Evolutionary conservation across 2,888 invertebrate genomes (phyloP).

Genomic region (Ectemnius lituratus): DNA sequence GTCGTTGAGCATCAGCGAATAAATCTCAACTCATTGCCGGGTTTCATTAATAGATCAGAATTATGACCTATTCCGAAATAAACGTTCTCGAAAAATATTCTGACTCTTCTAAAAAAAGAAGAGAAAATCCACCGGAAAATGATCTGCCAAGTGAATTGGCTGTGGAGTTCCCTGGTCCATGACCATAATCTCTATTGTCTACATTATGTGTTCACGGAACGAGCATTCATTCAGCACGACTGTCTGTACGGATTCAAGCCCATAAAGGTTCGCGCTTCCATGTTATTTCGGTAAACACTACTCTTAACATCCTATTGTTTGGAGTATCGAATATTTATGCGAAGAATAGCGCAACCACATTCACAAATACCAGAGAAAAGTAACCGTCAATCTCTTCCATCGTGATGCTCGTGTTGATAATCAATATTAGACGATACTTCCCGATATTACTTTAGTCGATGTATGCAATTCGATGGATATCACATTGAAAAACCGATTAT

Average conservation of each 20-base stretch:
- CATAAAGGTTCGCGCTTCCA: conserved; percentile 32
- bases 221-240: conserved; percentile 30
- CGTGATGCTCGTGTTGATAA: conserved; percentile 20
- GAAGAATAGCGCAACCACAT: conserved; percentile 16
- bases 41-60: too few relatives aligned
- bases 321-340: conserved; percentile 42
- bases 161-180: conserved; percentile 13
- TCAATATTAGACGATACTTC: conserved; percentile 25
- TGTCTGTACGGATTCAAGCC: conserved; percentile 32
- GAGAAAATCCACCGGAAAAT: conserved; percentile 16
- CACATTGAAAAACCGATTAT: too few relatives aligned
- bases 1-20: conserved; percentile 21
- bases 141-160: conserved; percentile 16
- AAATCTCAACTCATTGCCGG: too few relatives aligned
- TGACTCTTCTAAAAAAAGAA: not conserved
- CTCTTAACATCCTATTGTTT: conserved; percentile 37
- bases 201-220: conserved; percentile 21
- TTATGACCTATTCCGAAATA: too few relatives aligned
- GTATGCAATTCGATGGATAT: too few relatives aligned
- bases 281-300: conserved; percentile 42
- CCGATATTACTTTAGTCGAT: conserved; percentile 2
- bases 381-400: conserved; percentile 30
- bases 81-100: too few relatives aligned
- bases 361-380: conserved; percentile 11
- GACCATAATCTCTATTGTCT: conserved; percentile 41